Evolutionary conservation across 2,797 vertebrate genomes (phyloP), one percentile per base, ranked within the genome.

Genomic region (Poeciliopsis gracilis): DNA sequence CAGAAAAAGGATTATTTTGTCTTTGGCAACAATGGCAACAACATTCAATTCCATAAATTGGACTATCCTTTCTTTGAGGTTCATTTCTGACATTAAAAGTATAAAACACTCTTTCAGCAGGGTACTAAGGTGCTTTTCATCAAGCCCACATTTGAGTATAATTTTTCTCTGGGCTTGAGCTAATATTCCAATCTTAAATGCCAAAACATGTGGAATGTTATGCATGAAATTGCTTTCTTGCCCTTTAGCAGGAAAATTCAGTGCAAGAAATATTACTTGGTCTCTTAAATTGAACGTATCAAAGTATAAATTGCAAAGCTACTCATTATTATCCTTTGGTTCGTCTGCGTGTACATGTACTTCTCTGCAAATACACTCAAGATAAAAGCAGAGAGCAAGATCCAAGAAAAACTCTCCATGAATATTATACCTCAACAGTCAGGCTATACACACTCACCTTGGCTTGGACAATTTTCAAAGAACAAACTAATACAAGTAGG

Each of bases 361-460:
- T 3, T 80, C 63, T 79, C 38, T 78, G 49, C 9, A 25, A 10
- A 36, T 49, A 11, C 69, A 4, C n/a, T 79, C 1, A 2, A 76
- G 72, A 87, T 86, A 57, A 88, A 86, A 84, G 69, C n/a, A 1
- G 38, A 77, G 45, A 38, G 78, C 45, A 80, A 67, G 1, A n/a
- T 0, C 0, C 59, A 63, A 76, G 72, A 76, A 77, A 78, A 82
- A 51, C 76, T 59, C 70, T 41, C 79, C 63, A 77, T 28, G 47
- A 81, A 67, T 70, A 41, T 55, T 82, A 66, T 57, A 45, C 63
- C 51, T 70, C 45, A n/a, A 76, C 78, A 69, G 67, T 20, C 53
- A 18, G 49, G 13, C 2, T 30, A 61, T 4, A 51, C 28, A 11
- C 36, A 18, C 38, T 77, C 53, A 51, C 47, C 33, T 38, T 33